Percentiles rank a stretch among this genome's conserved stretches.
Conservation (phyloP, 2,113 vertebrate species). For the Cromileptes altivelis region DNA sequence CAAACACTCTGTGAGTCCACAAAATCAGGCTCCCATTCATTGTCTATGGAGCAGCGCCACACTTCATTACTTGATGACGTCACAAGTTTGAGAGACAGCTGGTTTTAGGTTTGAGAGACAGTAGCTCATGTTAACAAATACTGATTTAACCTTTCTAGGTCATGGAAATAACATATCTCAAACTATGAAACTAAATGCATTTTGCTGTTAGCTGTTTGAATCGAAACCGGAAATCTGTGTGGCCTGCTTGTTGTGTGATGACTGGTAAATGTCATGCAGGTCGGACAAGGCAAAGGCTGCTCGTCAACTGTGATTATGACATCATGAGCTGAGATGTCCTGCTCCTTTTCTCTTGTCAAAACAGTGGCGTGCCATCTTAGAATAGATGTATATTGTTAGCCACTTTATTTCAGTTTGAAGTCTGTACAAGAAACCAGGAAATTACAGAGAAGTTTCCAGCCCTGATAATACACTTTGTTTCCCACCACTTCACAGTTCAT, state of each 20-base stretch:
- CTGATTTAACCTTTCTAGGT: too few relatives aligned
- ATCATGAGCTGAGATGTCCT: slow-evolving; percentile 34
- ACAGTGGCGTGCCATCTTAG: slow-evolving; percentile 6
- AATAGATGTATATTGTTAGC: not conserved
- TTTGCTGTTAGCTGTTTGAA: not conserved
- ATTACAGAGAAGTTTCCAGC: slow-evolving; percentile 67
- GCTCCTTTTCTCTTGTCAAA: not conserved
- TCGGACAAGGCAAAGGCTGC: not conserved
- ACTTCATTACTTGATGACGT: too few relatives aligned
- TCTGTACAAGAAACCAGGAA: slow-evolving; percentile 54
- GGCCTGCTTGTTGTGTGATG: not conserved
- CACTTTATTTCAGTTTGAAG: slow-evolving; percentile 34
- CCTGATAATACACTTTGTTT: slow-evolving; percentile 40
- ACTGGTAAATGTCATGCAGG: not conserved
- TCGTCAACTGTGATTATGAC: slow-evolving; percentile 4
- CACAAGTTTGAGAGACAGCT: too few relatives aligned
- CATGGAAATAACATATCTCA: not conserved
- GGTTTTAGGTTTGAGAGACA: too few relatives aligned
- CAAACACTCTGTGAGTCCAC: too few relatives aligned
- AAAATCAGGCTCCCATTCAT: too few relatives aligned
- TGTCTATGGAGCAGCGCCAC: too few relatives aligned
- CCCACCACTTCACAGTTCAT: slow-evolving; percentile 42
- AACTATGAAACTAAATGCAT: not conserved
- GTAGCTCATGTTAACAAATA: too few relatives aligned
- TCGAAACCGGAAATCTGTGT: not conserved